Evolutionary conservation across 2,113 vertebrate species (phyloP), one percentile per base, ranked within the genome.

Genomic region (Acanthochromis polyacanthus): DNA sequence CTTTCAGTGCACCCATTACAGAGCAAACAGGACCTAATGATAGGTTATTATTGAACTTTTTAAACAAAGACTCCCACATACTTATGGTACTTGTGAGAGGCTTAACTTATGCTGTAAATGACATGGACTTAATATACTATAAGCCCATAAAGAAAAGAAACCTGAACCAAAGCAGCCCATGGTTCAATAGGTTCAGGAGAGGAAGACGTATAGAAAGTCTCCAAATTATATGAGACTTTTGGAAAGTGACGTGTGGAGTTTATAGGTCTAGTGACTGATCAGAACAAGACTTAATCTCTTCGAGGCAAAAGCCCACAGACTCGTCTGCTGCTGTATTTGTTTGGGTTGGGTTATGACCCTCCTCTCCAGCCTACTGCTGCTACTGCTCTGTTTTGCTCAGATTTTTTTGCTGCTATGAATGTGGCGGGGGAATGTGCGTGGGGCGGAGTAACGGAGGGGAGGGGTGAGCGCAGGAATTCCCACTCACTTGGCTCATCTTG

Each of bases 401-500:
- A 66, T 59, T 58, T 81, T 62, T 78, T 40, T 69, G 55, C 78
- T 79, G 69, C 66, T 86, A 56, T 82, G 82, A 83, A 78, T 80
- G 75, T 82, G 78, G 63, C n/a, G 16, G 48, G 71, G 80, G 83
- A 84, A 89, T 85, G 83, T 83, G 81, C 2, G 63, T 75, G 66
- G 70, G 82, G 77, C 3, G 62, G 73, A 77, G 70, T 40, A 50
- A 62, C 22, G 5, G 62, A 52, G 72, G 40, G 73, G 48, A 23
- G 48, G 36, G 6, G 16, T 51, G 6, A 28, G 55, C 4, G n/a
- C 75, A 87, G 88, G 85, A 89, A 85, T 91, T 89, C 88, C 84
- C 87, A 80, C 86, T 82, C 65, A 32, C 72, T 90, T 82, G 87
- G 85, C 81, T 90, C 84, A 55, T 84, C 69, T 75, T 77, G 75